Base-by-base conservation (phyloP, 2,113 vertebrate genomes). In the Oryzias melastigma region DNA sequence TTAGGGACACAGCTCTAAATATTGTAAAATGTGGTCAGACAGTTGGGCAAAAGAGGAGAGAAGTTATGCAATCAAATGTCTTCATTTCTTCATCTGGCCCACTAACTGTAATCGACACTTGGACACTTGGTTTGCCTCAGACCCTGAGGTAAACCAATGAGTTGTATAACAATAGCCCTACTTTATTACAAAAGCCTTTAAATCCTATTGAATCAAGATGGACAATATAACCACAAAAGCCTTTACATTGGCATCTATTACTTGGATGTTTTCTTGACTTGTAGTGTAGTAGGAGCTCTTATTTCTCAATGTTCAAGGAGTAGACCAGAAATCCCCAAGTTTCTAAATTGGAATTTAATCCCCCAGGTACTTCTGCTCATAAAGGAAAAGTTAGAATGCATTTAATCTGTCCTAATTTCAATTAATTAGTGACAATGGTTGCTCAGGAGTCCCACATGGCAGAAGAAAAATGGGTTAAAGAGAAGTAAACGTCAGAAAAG, bases 401-500 rank as follows among this genome's bases (percentile, higher is more conserved):
- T 91, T 92, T 92, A 88, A 93, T 92, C 88, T 92, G 92, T 85
- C 90, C 91, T 92, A 91, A 91, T 92, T 93, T 92, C 89, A 93
- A 92, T 93, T 92, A 93, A 92, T 93, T 92, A 92, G 92, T 81
- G 72, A 83, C 89, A 89, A 91, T 88, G 90, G 90, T 88, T 91
- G 89, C 90, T 91, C 80, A 56, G 91, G 89, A 91, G 89, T 90
- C 89, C 89, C 90, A 86, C 81, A 90, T 88, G 88, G 86, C 87
- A 85, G 71, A 80, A 80, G 87, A 89, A 88, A 86, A 86, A 89
- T 86, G 84, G 89, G 88, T 82, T 86, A 71, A 84, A 81, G 80
- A 80, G 86, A 90, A 88, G 81, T 41, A 17, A 84, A 77, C 88
- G 64, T 88, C 86, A 82, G 87, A 89, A 90, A 91, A 91, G 86